Evolutionary conservation across 2,888 invertebrate genomes (phyloP).

Genomic region (Meiosimyza platycephala): DNA sequence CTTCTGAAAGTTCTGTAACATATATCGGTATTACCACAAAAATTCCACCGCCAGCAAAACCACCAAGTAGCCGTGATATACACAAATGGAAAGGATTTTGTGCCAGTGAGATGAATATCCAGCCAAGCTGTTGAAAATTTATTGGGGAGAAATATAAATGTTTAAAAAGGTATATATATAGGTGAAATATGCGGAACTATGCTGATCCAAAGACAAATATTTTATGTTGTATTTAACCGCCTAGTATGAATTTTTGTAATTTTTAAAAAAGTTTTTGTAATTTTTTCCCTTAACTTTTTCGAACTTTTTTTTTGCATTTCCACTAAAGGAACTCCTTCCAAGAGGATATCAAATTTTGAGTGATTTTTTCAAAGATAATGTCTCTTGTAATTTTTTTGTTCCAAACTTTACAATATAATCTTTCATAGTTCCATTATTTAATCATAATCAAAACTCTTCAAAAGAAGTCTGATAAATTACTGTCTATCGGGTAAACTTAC

Average conservation of each 20-base stretch:
- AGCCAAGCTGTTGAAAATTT: slow-evolving; percentile 53
- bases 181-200: neutral
- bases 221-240: neutral
- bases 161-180: neutral
- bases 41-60: slow-evolving; percentile 59
- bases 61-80: slow-evolving; percentile 57
- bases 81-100: slow-evolving; percentile 56
- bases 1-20: slow-evolving; percentile 60
- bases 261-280: no score
- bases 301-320: no score
- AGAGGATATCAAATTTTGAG: no score
- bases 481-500: slow-evolving; percentile 45
- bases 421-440: no score
- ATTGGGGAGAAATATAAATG: neutral
- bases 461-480: neutral
- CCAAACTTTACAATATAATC: no score
- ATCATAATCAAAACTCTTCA: neutral
- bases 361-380: no score
- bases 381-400: no score
- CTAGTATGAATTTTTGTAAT: no score
- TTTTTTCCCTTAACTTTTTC: no score
- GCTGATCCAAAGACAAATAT: neutral
- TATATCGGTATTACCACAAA: slow-evolving; percentile 60
- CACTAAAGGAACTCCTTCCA: no score
- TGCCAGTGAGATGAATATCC: slow-evolving; percentile 57